These are phyloP conservation scores for Gallinago undulata DNA, from an alignment of 2,113 vertebrate species.

Conservation along the genomic window DNA sequence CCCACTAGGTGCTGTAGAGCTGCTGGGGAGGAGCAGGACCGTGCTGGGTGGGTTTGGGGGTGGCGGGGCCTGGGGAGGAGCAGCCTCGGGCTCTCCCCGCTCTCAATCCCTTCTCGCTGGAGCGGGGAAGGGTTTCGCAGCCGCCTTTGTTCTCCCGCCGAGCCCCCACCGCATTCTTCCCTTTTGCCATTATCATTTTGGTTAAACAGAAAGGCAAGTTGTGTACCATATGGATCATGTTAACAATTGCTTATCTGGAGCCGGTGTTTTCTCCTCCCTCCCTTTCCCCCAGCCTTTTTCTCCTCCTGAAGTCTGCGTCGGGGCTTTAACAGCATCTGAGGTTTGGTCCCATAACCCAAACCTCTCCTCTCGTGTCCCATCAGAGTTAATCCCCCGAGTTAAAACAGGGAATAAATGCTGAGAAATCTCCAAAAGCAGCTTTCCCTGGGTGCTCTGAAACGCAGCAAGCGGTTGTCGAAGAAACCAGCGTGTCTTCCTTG, in stretches of 20 bases:
- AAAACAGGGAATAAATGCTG: rapidly evolving
- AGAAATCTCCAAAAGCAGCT: rapidly evolving
- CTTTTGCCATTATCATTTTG: constrained; percentile 78
- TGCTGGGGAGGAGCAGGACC: rapidly evolving
- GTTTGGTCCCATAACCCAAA: not conserved
- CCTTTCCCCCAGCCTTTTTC: not conserved
- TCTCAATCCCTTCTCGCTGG: constrained; percentile 11
- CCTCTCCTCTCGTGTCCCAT: rapidly evolving
- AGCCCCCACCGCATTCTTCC: constrained; percentile 72
- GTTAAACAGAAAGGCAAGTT: constrained; percentile 76
- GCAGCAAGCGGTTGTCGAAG: rapidly evolving
- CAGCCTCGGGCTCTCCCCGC: not conserved
- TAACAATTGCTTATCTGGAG: constrained; percentile 81
- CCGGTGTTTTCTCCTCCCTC: constrained; percentile 41
- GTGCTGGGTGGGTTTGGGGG: not conserved
- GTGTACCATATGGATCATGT: constrained; percentile 80
- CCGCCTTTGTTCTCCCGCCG: constrained; percentile 70
- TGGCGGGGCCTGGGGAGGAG: not conserved
- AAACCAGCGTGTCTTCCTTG: rapidly evolving
- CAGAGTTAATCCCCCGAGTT: not conserved
- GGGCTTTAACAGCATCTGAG: not conserved
- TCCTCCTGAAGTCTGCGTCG: not conserved
- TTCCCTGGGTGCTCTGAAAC: not conserved
- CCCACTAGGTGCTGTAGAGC: rapidly evolving
- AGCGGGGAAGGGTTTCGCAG: constrained; percentile 66